These are phyloP conservation scores for Erebia aethiops DNA, from an alignment of 2,888 invertebrate genomes.

Conservation along the genomic window DNA sequence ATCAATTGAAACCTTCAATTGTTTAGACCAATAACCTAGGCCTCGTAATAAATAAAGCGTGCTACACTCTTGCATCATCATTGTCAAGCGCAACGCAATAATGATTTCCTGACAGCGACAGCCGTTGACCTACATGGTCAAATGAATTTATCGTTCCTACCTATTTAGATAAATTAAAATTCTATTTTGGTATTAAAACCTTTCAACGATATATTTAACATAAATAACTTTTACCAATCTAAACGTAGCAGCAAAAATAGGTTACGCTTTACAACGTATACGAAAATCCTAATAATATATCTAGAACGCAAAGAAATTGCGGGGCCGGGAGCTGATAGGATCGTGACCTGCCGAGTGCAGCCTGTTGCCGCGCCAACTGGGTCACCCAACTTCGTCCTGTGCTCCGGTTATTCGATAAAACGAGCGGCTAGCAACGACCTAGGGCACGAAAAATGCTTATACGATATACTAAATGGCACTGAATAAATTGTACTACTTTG, in stretches of 20 bases:
- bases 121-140: constrained; percentile 59
- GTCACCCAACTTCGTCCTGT: constrained; percentile 69
- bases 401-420: constrained; percentile 46
- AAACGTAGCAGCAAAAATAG: constrained; percentile 3
- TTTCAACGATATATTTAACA: neutral
- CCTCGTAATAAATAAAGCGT: constrained; percentile 52
- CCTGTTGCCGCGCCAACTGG: constrained; percentile 63
- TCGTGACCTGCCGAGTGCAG: constrained; percentile 47
- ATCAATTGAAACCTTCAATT: constrained; percentile 51
- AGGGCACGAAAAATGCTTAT: constrained; percentile 32
- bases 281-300: constrained; percentile 3
- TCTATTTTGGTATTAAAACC: constrained; percentile 2
- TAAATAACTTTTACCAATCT: too few relatives aligned
- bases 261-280: neutral
- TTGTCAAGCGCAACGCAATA: constrained; percentile 55
- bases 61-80: constrained; percentile 53
- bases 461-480: constrained; percentile 4
- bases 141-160: constrained; percentile 47
- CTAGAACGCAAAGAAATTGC: constrained; percentile 44
- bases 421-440: constrained; percentile 50
- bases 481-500: neutral
- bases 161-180: constrained; percentile 17
- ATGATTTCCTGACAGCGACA: constrained; percentile 58
- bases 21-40: constrained; percentile 45
- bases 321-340: constrained; percentile 43